These are phyloP conservation scores for Trissolcus japonicus DNA, from an alignment of 2,888 invertebrate genomes.

Conservation along the genomic window DNA sequence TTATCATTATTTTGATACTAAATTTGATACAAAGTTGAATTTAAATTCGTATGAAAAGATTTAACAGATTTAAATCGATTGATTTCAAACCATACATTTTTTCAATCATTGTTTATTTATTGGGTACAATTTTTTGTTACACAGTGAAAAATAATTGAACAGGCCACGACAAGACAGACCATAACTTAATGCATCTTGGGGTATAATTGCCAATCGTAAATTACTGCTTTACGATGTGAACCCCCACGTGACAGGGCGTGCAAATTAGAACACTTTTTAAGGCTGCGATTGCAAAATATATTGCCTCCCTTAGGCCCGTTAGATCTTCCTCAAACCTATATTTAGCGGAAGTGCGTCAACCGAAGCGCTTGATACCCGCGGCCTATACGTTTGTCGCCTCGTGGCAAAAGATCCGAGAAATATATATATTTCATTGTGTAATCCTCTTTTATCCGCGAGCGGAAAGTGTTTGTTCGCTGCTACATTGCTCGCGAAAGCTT, in stretches of 20 bases:
- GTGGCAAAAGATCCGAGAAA: constrained; percentile 61
- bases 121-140: neutral
- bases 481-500: constrained; percentile 39
- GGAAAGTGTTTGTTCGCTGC: constrained; percentile 62
- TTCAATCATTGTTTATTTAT: no score
- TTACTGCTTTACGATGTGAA: constrained; percentile 49
- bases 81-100: no score
- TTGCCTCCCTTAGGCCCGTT: constrained; percentile 62
- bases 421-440: constrained; percentile 75
- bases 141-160: constrained; percentile 23
- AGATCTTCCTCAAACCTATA: constrained; percentile 64
- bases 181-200: constrained; percentile 22
- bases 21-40: no score
- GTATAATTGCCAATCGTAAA: constrained; percentile 51
- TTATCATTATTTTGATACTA: no score
- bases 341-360: constrained; percentile 65
- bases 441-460: constrained; percentile 64
- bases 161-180: constrained; percentile 6
- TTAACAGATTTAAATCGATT: no score
- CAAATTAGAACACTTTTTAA: constrained; percentile 61
- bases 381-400: constrained; percentile 51
- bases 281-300: constrained; percentile 64
- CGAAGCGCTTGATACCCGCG: constrained; percentile 43
- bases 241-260: constrained; percentile 52
- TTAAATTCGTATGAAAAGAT: no score